Evolutionary conservation across 2,888 invertebrate species (phyloP).

Genomic region (Tinea pellionella): DNA sequence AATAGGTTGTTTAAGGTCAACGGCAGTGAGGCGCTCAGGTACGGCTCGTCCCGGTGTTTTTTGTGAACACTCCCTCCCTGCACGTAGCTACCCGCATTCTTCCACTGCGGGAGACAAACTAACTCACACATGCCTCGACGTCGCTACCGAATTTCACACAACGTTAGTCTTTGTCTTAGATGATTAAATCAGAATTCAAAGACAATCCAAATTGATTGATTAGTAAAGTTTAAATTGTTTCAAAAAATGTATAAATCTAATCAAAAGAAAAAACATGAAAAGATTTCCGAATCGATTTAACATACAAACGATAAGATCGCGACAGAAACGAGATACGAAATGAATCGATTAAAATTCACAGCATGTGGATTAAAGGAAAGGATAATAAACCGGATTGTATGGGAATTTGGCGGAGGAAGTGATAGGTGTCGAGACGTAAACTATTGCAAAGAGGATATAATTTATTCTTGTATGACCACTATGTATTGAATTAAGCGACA

Average conservation of each 20-base stretch:
- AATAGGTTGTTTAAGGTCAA: slow-evolving; percentile 34
- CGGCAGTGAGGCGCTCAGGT: slow-evolving; percentile 51
- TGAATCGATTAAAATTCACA: slow-evolving; percentile 12
- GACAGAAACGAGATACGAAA: slow-evolving; percentile 4
- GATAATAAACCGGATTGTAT: slow-evolving; percentile 9
- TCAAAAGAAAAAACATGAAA: too few relatives aligned
- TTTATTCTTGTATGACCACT: too few relatives aligned
- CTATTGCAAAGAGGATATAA: too few relatives aligned
- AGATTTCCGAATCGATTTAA: background rate
- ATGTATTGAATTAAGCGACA: background rate
- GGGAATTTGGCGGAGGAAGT: slow-evolving; percentile 4
- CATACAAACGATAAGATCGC: background rate
- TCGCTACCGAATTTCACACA: background rate
- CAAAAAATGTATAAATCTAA: background rate
- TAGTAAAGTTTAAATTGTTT: background rate
- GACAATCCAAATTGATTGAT: background rate
- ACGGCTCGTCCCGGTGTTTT: slow-evolving; percentile 44
- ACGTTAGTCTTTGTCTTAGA: background rate
- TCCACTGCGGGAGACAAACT: background rate
- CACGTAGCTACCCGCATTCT: slow-evolving; percentile 10
- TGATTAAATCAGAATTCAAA: background rate
- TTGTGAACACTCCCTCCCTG: slow-evolving; percentile 33
- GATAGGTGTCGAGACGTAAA: background rate
- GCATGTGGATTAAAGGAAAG: slow-evolving; percentile 1
- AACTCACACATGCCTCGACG: background rate